Base-by-base conservation (phyloP, 2,888 invertebrate genomes). In the Chloroclysta siterata region DNA sequence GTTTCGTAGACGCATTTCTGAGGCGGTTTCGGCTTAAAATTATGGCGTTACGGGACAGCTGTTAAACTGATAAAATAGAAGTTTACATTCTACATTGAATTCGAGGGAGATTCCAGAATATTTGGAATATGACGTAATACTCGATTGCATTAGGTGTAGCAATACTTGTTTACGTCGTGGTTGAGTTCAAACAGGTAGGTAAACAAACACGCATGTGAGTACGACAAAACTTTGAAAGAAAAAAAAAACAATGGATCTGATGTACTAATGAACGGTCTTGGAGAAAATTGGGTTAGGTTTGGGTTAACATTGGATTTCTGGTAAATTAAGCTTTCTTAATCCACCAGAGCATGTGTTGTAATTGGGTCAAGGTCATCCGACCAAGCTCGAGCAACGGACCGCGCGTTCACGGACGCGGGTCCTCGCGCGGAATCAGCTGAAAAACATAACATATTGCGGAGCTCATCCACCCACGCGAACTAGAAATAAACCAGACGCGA, bases 401-500 rank as follows among this genome's bases (percentile, higher is more conserved):
- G 67, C 71, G 70, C 73, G 66, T 69, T 66, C 63, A 66, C 69
- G 65, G 66, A 69, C 72, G 69, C 69, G 70, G 69, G 75, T 75
- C 74, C 68, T 63, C 74, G 72, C 74, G 69, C 67, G 69, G 69
- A 58, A 63, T 71, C 57, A 68, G 72, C 75, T 73, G 77, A 78
- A 82, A 76, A 81, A 81, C 79, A 82, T 75, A 77, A 81, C 78
- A 78, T 73, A 74, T 73, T 74, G 78, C 77, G 69, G 72, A 76
- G 70, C 75, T 72, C 75, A 71, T 75, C 78, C 87, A 76, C 91
- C 89, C 87, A 89, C 91, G 86, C 89, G 66, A 72, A 78, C 85
- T 85, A 79, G 79, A 89, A 88, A 92, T 90, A 92, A 89, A 88
- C 89, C 87, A 82, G 86, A 88, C 89, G 87, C 82, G 79, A 74